A percentile compares a stretch with the other conserved stretches of the same genome.
phyloP scores from a whole-genome alignment of 1,140 invertebrate species.

The Zaprionus tsacasi region DNA sequence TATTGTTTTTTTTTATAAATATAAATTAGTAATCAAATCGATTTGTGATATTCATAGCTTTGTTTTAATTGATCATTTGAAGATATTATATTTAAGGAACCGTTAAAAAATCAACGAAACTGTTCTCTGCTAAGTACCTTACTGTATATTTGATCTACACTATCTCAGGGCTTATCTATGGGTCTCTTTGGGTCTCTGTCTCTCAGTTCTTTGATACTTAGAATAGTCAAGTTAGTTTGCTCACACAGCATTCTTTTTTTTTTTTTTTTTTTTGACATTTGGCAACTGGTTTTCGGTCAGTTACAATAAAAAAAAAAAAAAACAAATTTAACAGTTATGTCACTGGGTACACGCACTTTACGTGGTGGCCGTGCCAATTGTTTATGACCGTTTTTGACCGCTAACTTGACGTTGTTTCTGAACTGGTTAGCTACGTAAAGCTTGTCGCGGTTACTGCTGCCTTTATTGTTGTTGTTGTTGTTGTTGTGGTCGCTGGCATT shows the following conservation, averaged over 20 bases:
- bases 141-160: too few species aligned
- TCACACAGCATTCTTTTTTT: neutral
- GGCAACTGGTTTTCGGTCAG: conserved; percentile 52
- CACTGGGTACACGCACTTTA: conserved; percentile 47
- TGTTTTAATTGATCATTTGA: too few species aligned
- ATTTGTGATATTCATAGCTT: too few species aligned
- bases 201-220: neutral
- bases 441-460: conserved; percentile 45
- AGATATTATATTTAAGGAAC: too few species aligned
- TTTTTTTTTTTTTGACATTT: neutral
- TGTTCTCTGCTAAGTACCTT: neutral
- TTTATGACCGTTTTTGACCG: conserved; percentile 69
- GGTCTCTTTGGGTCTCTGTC: neutral
- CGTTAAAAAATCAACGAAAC: too few species aligned
- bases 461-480: neutral
- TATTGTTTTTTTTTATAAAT: too few species aligned
- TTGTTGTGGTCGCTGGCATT: conserved; percentile 19
- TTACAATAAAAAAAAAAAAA: neutral
- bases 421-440: conserved; percentile 53
- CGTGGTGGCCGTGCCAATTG: conserved; percentile 28
- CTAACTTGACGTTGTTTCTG: conserved; percentile 54
- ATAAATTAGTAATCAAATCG: too few species aligned
- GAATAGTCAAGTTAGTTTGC: neutral
- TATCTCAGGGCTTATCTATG: neutral
- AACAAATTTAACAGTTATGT: conserved; percentile 65